Base-by-base conservation (phyloP, 2,888 invertebrate species). In the Heliconius charithonia region DNA sequence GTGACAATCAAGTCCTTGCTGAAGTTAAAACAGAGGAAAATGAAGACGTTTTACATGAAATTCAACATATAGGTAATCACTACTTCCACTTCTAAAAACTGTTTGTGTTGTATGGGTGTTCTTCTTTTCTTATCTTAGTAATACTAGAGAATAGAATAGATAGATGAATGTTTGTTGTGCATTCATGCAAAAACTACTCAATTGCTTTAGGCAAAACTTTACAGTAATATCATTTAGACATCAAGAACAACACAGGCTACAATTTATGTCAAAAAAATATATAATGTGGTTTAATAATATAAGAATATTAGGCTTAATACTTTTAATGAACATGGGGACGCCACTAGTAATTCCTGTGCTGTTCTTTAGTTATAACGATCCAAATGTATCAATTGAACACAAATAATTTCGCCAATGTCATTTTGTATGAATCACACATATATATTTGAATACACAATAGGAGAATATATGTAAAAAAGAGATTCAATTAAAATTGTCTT, bases 21-120 rank as follows among this genome's bases (percentile, higher is more conserved):
- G 75, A 81, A 69, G 65, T 69, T n/a, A 71, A 81, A 37, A 65
- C 25, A 6, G 32, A 77, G 78, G 70, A 32, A 10, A 37, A 66
- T 37, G 70, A 45, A 1, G 41, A 10, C 22, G 37, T n/a, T 6
- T 1, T 56, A 16, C 56, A 77, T 56, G 65, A 65, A 13, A 27
- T 63, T 27, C 16, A 41, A 27, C 56, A 72, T 27, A 73, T 74
- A 59, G 77, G 77, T 78, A 74, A 45, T 16, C 13, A 45, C 51
- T 51, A 51, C 19, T 51, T 51, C 0, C 22, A 51, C n/a, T 51
- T 51, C 19, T 22, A 22, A 51, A 51, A 19, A 51, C 51, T 51
- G 7, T 19, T 51, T 19, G 51, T 7, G 51, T 51, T 51, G 7
- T 51, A 19, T 7, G 7, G 7, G 19, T 51, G 19, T 51, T 9